Conservation (phyloP, 2,113 vertebrate species). For the Cettia cetti region DNA sequence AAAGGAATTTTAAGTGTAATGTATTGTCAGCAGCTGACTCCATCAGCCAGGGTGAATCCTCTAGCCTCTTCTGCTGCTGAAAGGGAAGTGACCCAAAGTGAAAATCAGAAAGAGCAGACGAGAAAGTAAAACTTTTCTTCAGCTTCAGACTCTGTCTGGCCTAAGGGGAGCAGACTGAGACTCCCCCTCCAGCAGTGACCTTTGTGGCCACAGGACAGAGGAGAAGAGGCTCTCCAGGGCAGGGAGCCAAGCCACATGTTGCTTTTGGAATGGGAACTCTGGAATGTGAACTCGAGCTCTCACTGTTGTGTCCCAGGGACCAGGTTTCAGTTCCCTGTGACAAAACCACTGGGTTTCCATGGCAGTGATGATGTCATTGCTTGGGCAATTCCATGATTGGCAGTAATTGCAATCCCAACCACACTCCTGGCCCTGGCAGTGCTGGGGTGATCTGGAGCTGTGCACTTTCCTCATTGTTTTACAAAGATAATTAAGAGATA, state of each 20-base stretch:
- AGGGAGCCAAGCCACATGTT: not conserved
- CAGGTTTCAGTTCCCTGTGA: not conserved
- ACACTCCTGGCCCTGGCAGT: not conserved
- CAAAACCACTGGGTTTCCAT: not conserved
- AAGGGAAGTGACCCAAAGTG: not conserved
- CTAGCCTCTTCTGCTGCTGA: not conserved
- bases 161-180: not conserved
- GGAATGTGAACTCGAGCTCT: not conserved
- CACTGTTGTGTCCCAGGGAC: not conserved
- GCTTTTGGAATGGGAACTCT: not conserved
- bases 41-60: conserved; percentile 2
- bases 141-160: not conserved
- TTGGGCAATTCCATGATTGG: not conserved
- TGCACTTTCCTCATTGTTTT: not conserved
- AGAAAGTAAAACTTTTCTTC: conserved; percentile 7
- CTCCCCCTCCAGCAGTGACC: not conserved
- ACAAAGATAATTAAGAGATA: not conserved
- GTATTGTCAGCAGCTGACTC: conserved; percentile 21
- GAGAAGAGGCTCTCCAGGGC: not conserved
- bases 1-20: conserved; percentile 62
- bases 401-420: not conserved
- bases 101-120: not conserved
- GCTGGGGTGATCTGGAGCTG: not conserved
- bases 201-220: not conserved
- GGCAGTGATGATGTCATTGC: not conserved